A percentile compares a stretch with the other conserved stretches of the same genome.
Evolutionary conservation across 2,797 vertebrate genomes (phyloP).

Genomic region (Ceyx erithaca): DNA sequence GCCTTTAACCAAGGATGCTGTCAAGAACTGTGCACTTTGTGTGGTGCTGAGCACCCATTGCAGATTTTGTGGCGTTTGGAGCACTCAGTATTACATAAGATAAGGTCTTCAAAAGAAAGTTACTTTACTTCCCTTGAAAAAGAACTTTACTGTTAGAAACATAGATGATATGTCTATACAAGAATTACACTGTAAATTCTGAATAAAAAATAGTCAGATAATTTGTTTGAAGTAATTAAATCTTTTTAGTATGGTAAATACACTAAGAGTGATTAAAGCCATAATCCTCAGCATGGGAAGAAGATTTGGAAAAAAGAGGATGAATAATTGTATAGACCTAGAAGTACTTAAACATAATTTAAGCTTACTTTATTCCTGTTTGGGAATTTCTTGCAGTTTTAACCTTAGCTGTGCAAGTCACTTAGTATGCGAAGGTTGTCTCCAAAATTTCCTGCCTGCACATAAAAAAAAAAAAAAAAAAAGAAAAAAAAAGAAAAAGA

Average conservation of each 20-base stretch:
- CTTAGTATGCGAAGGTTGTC: neutral
- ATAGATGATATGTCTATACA: neutral
- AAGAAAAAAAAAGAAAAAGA: neutral
- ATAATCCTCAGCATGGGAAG: neutral
- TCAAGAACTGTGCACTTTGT: neutral
- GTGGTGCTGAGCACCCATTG: neutral
- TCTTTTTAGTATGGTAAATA: neutral
- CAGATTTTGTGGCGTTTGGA: neutral
- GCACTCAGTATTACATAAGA: neutral
- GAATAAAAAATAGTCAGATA: neutral
- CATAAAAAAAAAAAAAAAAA: fast-evolving
- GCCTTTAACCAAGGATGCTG: neutral
- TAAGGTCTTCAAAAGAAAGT: neutral
- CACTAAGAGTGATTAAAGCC: neutral
- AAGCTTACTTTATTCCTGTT: neutral
- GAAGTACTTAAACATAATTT: neutral
- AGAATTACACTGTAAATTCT: neutral
- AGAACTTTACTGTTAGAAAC: neutral
- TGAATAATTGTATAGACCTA: neutral
- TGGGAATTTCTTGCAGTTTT: neutral
- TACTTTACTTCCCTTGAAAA: neutral
- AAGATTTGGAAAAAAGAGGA: neutral
- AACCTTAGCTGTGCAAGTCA: neutral
- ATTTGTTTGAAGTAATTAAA: neutral
- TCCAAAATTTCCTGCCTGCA: neutral